These are phyloP conservation scores for Sphaerodactylus townsendi DNA, from an alignment of 2,113 vertebrate genomes.

Conservation along the genomic window DNA sequence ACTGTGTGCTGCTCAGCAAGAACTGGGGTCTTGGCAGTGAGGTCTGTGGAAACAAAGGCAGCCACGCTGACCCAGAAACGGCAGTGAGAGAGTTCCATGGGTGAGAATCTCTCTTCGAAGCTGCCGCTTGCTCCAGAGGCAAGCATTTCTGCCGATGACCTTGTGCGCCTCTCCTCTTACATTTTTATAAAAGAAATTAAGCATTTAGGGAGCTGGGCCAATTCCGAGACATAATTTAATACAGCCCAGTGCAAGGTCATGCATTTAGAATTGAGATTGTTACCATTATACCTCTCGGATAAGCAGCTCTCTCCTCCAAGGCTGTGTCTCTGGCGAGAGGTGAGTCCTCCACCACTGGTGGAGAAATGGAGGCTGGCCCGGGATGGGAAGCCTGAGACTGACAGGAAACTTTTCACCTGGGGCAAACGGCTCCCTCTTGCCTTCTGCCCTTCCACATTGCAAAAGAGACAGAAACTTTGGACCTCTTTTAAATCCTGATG, in stretches of 20 bases:
- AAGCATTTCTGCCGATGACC: neutral
- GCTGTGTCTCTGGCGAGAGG: neutral
- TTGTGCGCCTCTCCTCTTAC: neutral
- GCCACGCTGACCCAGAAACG: neutral
- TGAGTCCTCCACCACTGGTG: too few species aligned
- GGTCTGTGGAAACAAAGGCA: neutral
- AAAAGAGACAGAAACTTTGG: neutral
- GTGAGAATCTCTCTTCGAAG: neutral
- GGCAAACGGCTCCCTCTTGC: neutral
- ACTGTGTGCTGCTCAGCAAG: neutral
- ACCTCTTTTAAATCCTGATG: neutral
- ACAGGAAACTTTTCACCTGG: too few species aligned
- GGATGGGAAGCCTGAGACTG: too few species aligned
- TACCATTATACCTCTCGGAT: neutral
- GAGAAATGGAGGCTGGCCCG: too few species aligned
- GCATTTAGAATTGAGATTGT: neutral
- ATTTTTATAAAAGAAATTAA: constrained; percentile 1
- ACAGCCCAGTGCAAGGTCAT: neutral
- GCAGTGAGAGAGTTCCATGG: neutral
- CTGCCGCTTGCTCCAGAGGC: neutral
- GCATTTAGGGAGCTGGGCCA: neutral
- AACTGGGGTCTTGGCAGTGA: neutral
- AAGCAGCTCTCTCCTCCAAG: neutral
- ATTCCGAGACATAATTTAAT: neutral
- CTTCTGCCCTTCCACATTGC: neutral